Conservation (phyloP, 2,888 invertebrate species). For the Aplocera efformata region DNA sequence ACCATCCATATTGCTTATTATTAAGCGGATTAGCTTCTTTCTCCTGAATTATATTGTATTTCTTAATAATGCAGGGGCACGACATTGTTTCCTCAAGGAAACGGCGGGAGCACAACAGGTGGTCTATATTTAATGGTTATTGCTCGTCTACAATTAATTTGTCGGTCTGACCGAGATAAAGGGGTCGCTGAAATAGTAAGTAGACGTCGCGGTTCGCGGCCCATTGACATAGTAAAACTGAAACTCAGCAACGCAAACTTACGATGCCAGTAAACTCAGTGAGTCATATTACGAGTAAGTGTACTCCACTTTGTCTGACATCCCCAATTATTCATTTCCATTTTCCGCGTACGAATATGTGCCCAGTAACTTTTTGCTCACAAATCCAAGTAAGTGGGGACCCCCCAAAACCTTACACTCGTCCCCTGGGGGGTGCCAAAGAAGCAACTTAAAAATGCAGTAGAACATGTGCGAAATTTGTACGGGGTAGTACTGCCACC, state of each 20-base stretch:
- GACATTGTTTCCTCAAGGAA: constrained; percentile 21
- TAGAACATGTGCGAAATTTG: no score
- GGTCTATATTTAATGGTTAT: constrained; percentile 62
- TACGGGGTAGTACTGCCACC: no score
- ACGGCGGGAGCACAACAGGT: constrained; percentile 51
- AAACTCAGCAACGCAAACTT: background rate
- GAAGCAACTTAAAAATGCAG: no score
- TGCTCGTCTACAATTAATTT: constrained; percentile 61
- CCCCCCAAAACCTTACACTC: no score
- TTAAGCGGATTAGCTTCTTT: constrained; percentile 19
- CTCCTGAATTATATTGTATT: constrained; percentile 12
- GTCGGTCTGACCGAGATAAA: constrained; percentile 43
- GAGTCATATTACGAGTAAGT: no score
- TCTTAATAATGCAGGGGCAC: constrained; percentile 19
- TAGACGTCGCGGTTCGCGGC: constrained; percentile 16
- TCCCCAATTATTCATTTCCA: no score
- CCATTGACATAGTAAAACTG: background rate
- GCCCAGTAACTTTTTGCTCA: no score
- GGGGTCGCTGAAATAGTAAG: constrained; percentile 36
- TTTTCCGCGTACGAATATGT: no score
- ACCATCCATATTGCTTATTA: constrained; percentile 12
- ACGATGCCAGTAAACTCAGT: no score
- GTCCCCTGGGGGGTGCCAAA: no score
- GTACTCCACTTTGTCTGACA: no score
- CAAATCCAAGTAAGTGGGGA: no score